A percentile compares a stretch with the other conserved stretches of the same genome.
Evolutionary conservation across 2,797 vertebrate species (phyloP).

Genomic region (Leptoclinus maculatus): DNA sequence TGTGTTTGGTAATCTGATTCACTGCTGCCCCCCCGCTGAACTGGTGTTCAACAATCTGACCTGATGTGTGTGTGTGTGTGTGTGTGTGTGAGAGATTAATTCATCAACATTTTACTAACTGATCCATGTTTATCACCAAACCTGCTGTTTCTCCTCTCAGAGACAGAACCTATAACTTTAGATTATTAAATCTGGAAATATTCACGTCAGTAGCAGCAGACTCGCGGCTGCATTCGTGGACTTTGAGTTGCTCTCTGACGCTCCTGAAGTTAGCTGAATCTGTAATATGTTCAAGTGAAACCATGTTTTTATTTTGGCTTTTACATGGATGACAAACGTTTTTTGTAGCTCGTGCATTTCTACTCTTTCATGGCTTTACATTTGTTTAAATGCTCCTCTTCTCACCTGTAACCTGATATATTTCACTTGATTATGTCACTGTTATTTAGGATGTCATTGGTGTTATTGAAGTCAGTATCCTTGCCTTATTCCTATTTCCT

Average conservation of each 20-base stretch:
- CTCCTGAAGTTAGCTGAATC: not conserved
- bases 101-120: constrained; percentile 21
- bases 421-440: not conserved
- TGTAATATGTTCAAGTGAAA: not conserved
- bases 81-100: constrained; percentile 12
- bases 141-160: constrained; percentile 3
- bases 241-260: too few species aligned
- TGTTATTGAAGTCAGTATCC: not conserved
- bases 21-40: constrained; percentile 72
- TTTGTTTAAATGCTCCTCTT: not conserved
- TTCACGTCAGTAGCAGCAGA: constrained; percentile 22
- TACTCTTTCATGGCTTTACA: too few species aligned
- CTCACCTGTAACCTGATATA: not conserved
- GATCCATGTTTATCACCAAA: constrained; percentile 28
- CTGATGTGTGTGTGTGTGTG: constrained; percentile 1
- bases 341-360: not conserved
- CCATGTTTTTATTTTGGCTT: not conserved
- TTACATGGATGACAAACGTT: not conserved
- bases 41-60: constrained; percentile 51
- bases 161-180: not conserved
- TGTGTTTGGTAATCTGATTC: constrained; percentile 81
- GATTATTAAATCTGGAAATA: not conserved
- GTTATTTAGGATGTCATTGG: not conserved
- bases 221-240: not conserved
- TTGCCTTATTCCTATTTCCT: not conserved